Percentiles rank a stretch among this genome's conserved stretches.
phyloP scores from a whole-genome alignment of 2,888 invertebrate species.

The Limnephilus lunatus region DNA sequence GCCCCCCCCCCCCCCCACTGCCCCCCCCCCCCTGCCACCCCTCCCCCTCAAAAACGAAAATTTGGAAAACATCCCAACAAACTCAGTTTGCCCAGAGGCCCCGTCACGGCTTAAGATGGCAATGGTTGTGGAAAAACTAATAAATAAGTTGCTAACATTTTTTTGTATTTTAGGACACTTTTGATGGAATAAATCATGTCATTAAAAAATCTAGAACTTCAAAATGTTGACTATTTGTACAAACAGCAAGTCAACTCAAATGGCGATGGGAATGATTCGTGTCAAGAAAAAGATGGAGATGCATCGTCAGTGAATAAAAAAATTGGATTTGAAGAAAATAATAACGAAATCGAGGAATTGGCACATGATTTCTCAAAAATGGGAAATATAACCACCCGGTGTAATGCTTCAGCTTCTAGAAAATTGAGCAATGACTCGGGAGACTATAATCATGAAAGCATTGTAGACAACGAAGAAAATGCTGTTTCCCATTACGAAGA shows the following conservation, averaged over 20 bases:
- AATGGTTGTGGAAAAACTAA: not conserved
- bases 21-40: too few relatives aligned
- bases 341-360: conserved; percentile 75
- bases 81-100: too few relatives aligned
- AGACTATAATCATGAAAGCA: conserved; percentile 66
- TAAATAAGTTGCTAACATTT: not conserved
- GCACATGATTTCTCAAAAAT: conserved; percentile 74
- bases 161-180: not conserved
- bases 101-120: too few relatives aligned
- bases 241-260: not conserved
- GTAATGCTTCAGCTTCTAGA: conserved; percentile 70
- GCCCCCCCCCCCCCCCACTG: too few relatives aligned
- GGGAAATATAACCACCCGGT: conserved; percentile 76
- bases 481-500: conserved; percentile 59
- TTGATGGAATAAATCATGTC: conserved; percentile 28
- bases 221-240: not conserved
- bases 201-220: conserved; percentile 24
- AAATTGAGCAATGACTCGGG: conserved; percentile 72
- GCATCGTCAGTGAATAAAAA: conserved; percentile 24
- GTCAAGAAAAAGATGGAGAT: not conserved
- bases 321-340: conserved; percentile 72
- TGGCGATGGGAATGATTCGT: not conserved
- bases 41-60: too few relatives aligned
- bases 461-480: conserved; percentile 60
- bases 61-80: too few relatives aligned